These are phyloP conservation scores for Xyrichtys novacula DNA, from an alignment of 2,797 vertebrate species.

Conservation along the genomic window DNA sequence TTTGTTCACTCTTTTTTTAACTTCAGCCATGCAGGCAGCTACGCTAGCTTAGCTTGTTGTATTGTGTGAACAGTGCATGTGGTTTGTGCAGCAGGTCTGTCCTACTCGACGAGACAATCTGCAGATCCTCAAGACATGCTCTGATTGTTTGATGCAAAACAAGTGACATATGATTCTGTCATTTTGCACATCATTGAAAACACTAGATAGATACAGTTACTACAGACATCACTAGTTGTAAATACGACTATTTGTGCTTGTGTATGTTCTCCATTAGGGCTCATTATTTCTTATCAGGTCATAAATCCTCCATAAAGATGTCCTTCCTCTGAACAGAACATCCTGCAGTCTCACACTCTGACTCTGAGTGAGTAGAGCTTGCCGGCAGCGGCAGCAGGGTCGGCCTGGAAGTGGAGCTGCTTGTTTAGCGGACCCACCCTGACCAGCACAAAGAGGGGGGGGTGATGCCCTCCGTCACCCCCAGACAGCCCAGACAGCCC, in stretches of 20 bases:
- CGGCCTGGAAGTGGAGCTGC: conserved; percentile 67
- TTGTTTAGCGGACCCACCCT: conserved; percentile 82
- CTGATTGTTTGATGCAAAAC: too few relatives aligned
- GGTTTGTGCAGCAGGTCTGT: too few relatives aligned
- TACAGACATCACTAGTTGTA: conserved; percentile 14
- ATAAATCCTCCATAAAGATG: conserved; percentile 10
- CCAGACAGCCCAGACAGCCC: conserved; percentile 55
- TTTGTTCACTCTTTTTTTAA: too few relatives aligned
- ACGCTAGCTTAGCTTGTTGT: too few relatives aligned
- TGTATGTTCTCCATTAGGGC: not conserved
- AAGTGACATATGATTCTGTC: too few relatives aligned
- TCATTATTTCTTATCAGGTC: not conserved
- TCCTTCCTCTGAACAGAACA: conserved; percentile 9
- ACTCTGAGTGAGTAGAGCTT: conserved; percentile 37
- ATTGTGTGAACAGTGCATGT: too few relatives aligned
- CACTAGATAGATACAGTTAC: too few relatives aligned
- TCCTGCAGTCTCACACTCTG: conserved; percentile 13
- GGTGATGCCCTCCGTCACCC: conserved; percentile 65
- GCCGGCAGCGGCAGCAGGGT: conserved; percentile 39
- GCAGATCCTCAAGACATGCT: too few relatives aligned
- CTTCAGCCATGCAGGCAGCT: too few relatives aligned
- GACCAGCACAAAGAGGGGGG: conserved; percentile 75
- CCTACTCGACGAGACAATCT: too few relatives aligned
- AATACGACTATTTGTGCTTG: not conserved
- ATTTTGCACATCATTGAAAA: too few relatives aligned